Evolutionary conservation across 1,140 invertebrate genomes (phyloP).

Genomic region (Drosophila leontia): DNA sequence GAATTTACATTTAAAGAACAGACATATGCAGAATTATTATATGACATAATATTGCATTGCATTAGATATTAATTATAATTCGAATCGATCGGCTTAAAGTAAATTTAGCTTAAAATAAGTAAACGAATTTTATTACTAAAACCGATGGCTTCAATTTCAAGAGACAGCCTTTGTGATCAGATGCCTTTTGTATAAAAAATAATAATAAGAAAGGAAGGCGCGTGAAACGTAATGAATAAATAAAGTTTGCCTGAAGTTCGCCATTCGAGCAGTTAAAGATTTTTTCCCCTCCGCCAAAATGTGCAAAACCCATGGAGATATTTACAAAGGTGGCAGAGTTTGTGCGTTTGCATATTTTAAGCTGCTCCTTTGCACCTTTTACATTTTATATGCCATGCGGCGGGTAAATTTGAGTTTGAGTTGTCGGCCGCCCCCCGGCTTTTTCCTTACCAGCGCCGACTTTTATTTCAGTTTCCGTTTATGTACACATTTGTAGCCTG

Average conservation of each 20-base stretch:
- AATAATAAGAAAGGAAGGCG: constrained; percentile 13
- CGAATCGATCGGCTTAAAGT: background rate
- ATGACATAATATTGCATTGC: too few species aligned
- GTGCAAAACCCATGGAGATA: constrained; percentile 24
- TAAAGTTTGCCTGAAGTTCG: constrained; percentile 51
- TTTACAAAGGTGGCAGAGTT: constrained; percentile 4
- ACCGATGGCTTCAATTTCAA: constrained; percentile 4
- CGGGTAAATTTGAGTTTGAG: constrained; percentile 66
- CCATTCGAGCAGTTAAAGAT: constrained; percentile 53
- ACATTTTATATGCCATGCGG: constrained; percentile 62
- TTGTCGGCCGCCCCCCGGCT: constrained; percentile 26
- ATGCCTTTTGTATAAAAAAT: constrained; percentile 23
- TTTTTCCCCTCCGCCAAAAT: constrained; percentile 29
- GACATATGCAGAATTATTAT: background rate
- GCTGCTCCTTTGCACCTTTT: constrained; percentile 67
- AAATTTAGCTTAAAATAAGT: too few species aligned
- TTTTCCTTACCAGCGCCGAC: constrained; percentile 40
- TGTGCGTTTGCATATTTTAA: constrained; percentile 62
- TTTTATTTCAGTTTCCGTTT: constrained; percentile 80
- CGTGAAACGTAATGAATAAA: constrained; percentile 75
- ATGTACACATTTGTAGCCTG: constrained; percentile 73
- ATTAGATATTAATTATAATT: background rate
- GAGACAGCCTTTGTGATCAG: background rate
- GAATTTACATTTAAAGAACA: too few species aligned
- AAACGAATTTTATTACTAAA: background rate